Percentiles rank a stretch among this genome's conserved stretches.
Conservation (phyloP, 2,113 vertebrate species). For the Neodon shergylaensis region DNA sequence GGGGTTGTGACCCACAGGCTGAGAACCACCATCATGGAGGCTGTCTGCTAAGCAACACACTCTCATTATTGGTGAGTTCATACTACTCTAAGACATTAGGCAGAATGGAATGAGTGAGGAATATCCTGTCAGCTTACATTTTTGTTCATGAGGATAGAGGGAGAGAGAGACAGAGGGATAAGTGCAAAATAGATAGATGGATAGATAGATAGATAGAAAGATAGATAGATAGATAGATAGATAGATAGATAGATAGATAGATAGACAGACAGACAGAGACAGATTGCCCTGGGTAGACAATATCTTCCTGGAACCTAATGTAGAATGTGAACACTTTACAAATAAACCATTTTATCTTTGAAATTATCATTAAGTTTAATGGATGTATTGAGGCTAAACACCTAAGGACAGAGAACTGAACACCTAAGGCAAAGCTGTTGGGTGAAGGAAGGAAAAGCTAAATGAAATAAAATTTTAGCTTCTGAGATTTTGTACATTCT, state of each 20-base stretch:
- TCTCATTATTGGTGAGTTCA: background rate
- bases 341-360: background rate
- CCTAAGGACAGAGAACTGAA: background rate
- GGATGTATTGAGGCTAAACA: background rate
- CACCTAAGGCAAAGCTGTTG: background rate
- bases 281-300: background rate
- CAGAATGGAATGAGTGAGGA: background rate
- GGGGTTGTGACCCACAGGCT: background rate
- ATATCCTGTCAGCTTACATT: background rate
- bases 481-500: background rate
- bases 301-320: background rate
- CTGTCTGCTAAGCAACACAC: background rate
- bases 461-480: background rate
- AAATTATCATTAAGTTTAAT: background rate
- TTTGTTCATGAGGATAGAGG: background rate
- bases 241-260: background rate
- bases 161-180: no score
- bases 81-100: no score
- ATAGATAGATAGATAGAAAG: background rate
- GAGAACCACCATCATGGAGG: background rate
- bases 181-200: background rate
- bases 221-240: no score
- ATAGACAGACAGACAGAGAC: background rate
- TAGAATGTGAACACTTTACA: background rate
- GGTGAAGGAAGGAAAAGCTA: background rate